These are phyloP conservation scores for Amphimedon queenslandica DNA, from an alignment of 37 sponge, comb jelly and placozoan genomes.

Conservation along the genomic window DNA sequence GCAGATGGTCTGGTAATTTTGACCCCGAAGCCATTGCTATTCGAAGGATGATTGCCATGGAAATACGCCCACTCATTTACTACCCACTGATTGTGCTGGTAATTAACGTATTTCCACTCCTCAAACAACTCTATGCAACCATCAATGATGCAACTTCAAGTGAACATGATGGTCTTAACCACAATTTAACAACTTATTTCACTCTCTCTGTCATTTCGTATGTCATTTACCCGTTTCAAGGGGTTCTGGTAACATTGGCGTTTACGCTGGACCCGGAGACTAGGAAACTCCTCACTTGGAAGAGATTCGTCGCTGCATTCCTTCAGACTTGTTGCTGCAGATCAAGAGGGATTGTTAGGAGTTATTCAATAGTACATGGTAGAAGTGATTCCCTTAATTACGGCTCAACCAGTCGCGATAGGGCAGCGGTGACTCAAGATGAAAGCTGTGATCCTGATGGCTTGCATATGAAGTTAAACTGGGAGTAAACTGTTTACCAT, in stretches of 20 bases:
- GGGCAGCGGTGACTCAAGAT: too few relatives aligned
- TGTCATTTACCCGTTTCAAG: slow-evolving; percentile 39
- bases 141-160: background rate
- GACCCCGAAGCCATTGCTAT: background rate
- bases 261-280: slow-evolving; percentile 55
- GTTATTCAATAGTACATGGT: too few relatives aligned
- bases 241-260: slow-evolving; percentile 29
- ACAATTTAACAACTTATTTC: too few relatives aligned
- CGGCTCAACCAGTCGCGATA: background rate
- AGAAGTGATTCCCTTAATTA: too few relatives aligned
- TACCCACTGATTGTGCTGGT: background rate
- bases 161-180: too few relatives aligned
- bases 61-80: background rate
- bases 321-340: too few relatives aligned
- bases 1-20: background rate
- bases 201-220: slow-evolving; percentile 45
- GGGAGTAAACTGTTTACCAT: too few relatives aligned
- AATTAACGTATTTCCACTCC: background rate
- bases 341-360: too few relatives aligned
- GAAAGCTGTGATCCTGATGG: too few relatives aligned
- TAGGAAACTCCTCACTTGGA: background rate
- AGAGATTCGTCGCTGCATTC: background rate
- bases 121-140: slow-evolving; percentile 16
- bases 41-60: background rate
- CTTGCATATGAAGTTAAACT: too few relatives aligned